Evolutionary conservation across 2,797 vertebrate genomes (phyloP), one percentile per base, ranked within the genome.

Genomic region (Tokudaia muenninki): DNA sequence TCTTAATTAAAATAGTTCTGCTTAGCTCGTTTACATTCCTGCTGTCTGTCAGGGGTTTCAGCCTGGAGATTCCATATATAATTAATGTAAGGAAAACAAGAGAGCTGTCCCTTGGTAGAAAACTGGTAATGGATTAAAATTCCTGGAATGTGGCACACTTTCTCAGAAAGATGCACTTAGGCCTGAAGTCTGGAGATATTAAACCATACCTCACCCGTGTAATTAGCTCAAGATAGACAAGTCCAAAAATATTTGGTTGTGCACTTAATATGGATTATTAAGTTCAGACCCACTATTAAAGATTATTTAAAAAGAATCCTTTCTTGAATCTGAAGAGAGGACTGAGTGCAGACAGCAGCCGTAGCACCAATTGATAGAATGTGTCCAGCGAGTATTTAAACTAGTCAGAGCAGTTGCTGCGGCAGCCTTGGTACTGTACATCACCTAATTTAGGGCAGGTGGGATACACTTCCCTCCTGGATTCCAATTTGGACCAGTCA

Each of bases 81-180:
- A 98, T 98, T 98, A 98, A 98, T 98, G 97, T 98, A 97, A 97
- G 97, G 97, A 98, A 98, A 98, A 97, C 97, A 98, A 98, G 96
- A 96, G 84, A 72, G 92, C 81, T 82, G 93, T 98, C 94, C 96
- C 98, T 98, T 97, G 98, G 52, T 97, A 90, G 95, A 97, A 97
- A 98, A 97, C 97, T 97, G 65, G 96, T 96, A 98, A 97, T 97
- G 95, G 97, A 96, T 98, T 97, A 96, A 98, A 96, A 97, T 98
- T 97, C 96, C 95, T 97, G 97, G 94, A 97, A 97, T 93, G 94
- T 97, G 96, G 94, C 96, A 97, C 19, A 94, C 94, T 97, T 97
- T 97, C 92, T 96, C 83, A 97, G 96, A 95, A 97, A 87, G 95
- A 91, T 91, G 92, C 94, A 92, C 92, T 95, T 97, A 97, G 61